Percentiles rank a stretch among this genome's conserved stretches.
phyloP scores from a whole-genome alignment of 2,797 vertebrate genomes.

The Malurus leucopterus region DNA sequence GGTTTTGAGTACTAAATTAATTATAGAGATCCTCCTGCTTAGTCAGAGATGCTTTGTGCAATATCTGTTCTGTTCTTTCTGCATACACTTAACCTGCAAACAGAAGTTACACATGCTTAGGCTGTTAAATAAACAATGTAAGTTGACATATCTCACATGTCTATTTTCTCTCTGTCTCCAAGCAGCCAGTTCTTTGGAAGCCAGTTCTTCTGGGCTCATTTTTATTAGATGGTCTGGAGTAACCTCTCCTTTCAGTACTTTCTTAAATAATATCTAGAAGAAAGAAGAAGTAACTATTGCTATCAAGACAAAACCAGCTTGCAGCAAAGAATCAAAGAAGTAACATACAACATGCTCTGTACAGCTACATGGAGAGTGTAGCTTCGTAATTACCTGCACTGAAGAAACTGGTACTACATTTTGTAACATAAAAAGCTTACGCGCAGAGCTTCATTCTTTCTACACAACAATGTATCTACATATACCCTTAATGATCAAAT shows the following conservation, averaged over 20 bases:
- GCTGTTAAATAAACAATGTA: neutral
- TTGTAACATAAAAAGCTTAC: neutral
- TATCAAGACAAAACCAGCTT: neutral
- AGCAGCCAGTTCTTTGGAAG: constrained; percentile 95
- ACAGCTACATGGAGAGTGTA: neutral
- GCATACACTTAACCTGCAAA: neutral
- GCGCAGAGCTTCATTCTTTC: neutral
- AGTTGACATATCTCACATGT: constrained; percentile 81
- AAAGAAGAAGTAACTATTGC: neutral
- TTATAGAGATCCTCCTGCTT: neutral
- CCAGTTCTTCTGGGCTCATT: constrained; percentile 96
- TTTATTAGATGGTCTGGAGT: constrained; percentile 91
- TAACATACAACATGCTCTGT: neutral
- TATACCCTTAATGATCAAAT: neutral
- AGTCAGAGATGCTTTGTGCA: neutral
- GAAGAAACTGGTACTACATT: neutral
- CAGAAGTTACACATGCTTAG: neutral
- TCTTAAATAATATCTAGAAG: constrained; percentile 87
- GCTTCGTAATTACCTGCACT: neutral
- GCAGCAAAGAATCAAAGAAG: neutral
- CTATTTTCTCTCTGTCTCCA: constrained; percentile 97
- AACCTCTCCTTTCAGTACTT: constrained; percentile 93
- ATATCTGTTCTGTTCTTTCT: neutral
- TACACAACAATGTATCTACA: neutral
- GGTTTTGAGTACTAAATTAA: neutral